Conservation (phyloP, 2,888 invertebrate species). For the Arrhopalites spinosus region DNA sequence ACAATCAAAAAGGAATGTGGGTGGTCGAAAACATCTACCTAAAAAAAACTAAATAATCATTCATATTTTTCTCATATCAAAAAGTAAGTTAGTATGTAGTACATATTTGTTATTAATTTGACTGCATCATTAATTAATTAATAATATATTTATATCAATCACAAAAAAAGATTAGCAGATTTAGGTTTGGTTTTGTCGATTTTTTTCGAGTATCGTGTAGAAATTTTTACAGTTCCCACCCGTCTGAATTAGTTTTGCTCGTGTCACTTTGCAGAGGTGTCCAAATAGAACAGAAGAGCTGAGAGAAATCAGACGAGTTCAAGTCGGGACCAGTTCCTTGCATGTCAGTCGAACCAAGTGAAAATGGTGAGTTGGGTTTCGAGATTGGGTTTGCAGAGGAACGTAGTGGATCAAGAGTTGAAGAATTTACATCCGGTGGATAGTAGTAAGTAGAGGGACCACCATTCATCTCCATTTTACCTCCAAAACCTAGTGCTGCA, state of each 20-base stretch:
- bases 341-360: constrained; percentile 25
- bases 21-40: constrained; percentile 31
- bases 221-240: constrained; percentile 24
- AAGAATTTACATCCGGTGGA: constrained; percentile 21
- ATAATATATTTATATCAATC: background rate
- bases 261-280: constrained; percentile 43
- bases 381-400: background rate
- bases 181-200: background rate
- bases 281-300: constrained; percentile 54
- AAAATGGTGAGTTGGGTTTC: background rate
- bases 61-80: constrained; percentile 1
- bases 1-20: constrained; percentile 29
- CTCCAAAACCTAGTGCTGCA: constrained; percentile 26
- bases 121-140: background rate
- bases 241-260: constrained; percentile 29
- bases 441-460: constrained; percentile 1
- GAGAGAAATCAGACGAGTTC: constrained; percentile 42
- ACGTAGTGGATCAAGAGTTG: constrained; percentile 1
- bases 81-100: background rate
- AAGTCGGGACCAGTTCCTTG: constrained; percentile 32
- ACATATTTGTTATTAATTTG: background rate
- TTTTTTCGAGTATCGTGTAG: background rate
- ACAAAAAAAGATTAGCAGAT: no score
- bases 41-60: constrained; percentile 31
- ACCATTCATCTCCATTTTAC: background rate